Percentiles rank a stretch among this genome's conserved stretches.
Evolutionary conservation across 2,797 vertebrate genomes (phyloP).

Genomic region (Acanthopagrus latus): DNA sequence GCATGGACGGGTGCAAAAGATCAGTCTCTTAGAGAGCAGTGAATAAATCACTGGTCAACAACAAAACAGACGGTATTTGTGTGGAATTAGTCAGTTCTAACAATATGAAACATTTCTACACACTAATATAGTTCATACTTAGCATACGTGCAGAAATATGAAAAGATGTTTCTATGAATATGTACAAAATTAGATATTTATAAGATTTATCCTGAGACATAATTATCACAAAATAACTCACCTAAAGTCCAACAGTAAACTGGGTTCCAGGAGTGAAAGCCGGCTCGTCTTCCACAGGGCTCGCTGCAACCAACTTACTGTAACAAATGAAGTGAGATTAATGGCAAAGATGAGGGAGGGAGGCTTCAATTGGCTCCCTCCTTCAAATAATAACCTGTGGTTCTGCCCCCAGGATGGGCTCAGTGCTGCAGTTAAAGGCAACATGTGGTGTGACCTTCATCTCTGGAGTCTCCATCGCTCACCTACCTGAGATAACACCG

Average conservation of each 20-base stretch:
- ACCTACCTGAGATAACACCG: conserved; percentile 37
- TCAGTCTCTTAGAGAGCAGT: background rate
- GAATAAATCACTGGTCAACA: conserved; percentile 5
- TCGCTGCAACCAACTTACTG: conserved; percentile 50
- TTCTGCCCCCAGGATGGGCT: conserved; percentile 84
- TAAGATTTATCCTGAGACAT: background rate
- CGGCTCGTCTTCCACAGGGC: conserved; percentile 35
- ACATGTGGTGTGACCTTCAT: conserved; percentile 85
- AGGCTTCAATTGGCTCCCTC: conserved; percentile 82
- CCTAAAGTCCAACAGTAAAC: conserved; percentile 48
- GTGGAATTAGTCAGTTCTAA: background rate
- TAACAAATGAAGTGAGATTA: conserved; percentile 66
- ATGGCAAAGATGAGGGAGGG: conserved; percentile 69
- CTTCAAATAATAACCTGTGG: conserved; percentile 86
- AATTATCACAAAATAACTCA: conserved; percentile 63
- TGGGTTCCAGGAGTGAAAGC: conserved; percentile 44
- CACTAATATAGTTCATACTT: background rate
- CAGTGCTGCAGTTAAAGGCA: conserved; percentile 76
- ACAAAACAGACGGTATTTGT: background rate
- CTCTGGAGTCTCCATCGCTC: conserved; percentile 61
- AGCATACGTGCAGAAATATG: background rate
- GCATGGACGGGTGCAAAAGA: background rate
- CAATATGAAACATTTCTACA: background rate
- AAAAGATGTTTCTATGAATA: background rate
- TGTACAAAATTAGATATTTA: background rate